A percentile compares a stretch with the other conserved stretches of the same genome.
phyloP scores from a whole-genome alignment of 1,140 invertebrate genomes.

The Panagrolaimus sp. region DNA sequence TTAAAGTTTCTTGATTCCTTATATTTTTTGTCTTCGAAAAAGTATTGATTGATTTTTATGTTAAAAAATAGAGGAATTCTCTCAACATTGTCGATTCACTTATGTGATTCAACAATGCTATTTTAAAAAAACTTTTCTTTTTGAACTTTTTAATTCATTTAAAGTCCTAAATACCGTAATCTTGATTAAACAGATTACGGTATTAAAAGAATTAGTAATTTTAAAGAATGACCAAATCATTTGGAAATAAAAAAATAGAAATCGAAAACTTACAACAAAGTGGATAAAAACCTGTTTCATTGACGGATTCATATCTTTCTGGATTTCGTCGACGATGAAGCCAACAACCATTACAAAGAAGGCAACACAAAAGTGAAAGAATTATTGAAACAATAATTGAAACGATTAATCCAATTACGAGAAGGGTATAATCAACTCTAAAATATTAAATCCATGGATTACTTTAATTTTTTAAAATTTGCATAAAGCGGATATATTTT shows the following conservation, averaged over 20 bases:
- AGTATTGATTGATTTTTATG: too few species aligned
- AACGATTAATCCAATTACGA: conserved; percentile 36
- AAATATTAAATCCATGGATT: background rate
- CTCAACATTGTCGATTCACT: too few species aligned
- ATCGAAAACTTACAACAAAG: conserved; percentile 37
- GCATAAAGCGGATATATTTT: background rate
- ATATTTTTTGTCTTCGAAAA: too few species aligned
- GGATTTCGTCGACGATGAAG: conserved; percentile 39
- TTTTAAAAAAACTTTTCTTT: too few species aligned
- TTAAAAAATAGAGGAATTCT: too few species aligned
- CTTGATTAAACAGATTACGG: too few species aligned
- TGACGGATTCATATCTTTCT: conserved; percentile 35
- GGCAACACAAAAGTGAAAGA: conserved; percentile 36
- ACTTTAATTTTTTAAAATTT: background rate
- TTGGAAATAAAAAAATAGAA: conserved; percentile 21
- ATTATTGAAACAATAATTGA: conserved; percentile 37
- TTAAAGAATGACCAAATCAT: too few species aligned
- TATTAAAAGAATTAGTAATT: too few species aligned
- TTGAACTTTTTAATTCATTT: too few species aligned
- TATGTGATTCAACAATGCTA: too few species aligned
- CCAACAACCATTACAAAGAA: conserved; percentile 46
- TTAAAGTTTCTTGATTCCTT: too few species aligned
- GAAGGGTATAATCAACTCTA: conserved; percentile 39
- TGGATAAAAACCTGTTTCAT: conserved; percentile 38
- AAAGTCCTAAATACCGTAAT: too few species aligned